Percentiles rank a stretch among this genome's conserved stretches.
Conservation (phyloP, 2,113 vertebrate species). For the Pheucticus melanocephalus region DNA sequence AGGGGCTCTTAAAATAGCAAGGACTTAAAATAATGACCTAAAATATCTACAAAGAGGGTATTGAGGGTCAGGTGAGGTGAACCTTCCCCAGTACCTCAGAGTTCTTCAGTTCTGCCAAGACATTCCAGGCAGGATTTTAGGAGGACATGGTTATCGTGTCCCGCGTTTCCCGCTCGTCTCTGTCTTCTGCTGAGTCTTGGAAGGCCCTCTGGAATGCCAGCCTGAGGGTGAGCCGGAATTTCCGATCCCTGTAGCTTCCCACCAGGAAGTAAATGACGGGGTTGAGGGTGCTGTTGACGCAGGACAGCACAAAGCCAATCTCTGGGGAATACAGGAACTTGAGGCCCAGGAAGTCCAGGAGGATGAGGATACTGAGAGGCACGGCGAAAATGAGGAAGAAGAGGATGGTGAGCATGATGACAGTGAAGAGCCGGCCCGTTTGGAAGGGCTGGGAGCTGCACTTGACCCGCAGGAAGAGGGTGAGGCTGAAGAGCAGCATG, state of each 20-base stretch:
- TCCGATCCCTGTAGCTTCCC: slow-evolving; percentile 49
- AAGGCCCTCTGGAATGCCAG: slow-evolving; percentile 59
- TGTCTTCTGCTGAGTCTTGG: slow-evolving; percentile 44
- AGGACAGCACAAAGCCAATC: slow-evolving; percentile 43
- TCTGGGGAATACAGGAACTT: slow-evolving; percentile 45
- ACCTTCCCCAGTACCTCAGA: background rate
- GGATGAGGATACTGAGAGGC: slow-evolving; percentile 5
- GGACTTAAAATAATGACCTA: background rate
- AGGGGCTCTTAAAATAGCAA: background rate
- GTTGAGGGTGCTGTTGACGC: slow-evolving; percentile 50
- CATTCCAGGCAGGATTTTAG: background rate
- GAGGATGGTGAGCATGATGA: slow-evolving; percentile 52
- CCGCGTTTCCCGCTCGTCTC: slow-evolving; percentile 19
- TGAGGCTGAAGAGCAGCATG: slow-evolving; percentile 54
- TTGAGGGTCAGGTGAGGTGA: background rate
- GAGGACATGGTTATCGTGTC: background rate
- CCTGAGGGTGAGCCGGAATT: slow-evolving; percentile 7
- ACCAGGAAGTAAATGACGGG: slow-evolving; percentile 59
- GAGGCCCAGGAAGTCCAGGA: slow-evolving; percentile 51
- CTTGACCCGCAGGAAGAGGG: slow-evolving; percentile 41
- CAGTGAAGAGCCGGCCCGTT: background rate
- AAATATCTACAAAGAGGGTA: background rate
- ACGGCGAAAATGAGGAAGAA: slow-evolving; percentile 43
- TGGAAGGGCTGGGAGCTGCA: background rate
- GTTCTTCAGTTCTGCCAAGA: background rate